Base-by-base conservation (phyloP, 1,140 invertebrate species). In the Batillaria attramentaria region DNA sequence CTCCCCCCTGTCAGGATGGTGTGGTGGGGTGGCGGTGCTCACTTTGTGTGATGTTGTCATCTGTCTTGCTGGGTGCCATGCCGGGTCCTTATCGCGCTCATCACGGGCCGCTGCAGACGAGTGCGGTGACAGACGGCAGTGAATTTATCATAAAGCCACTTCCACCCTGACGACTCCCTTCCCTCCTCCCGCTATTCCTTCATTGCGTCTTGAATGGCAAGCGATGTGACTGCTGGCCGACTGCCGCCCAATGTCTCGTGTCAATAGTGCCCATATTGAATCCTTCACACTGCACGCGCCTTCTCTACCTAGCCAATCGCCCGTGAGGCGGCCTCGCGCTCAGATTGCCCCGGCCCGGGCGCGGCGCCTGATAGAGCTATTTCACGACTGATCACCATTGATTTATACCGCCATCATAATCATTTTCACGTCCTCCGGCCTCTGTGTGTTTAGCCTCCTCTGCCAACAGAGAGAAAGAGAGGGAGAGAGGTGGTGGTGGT, bases 351-450 rank as follows among this genome's bases (percentile, higher is more conserved):
- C n/a, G 50, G 50, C 57, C n/a, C 57, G 57, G 24, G 57, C 33
- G 57, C n/a, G 33, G 57, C 57, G 57, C 57, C n/a, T 62, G 57
- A 62, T 62, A 31, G 57, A 8, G 57, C 57, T 62, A 62, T 62
- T 62, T 62, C 57, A 62, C 57, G 57, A 62, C 57, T 62, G 57
- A 62, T 62, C 57, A 62, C 57, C n/a, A 62, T 62, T 62, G 57
- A 62, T 62, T 62, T 62, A 62, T 62, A 28, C 57, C 57, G 57
- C 57, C 57, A 62, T 62, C n/a, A 62, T 62, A 62, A 62, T 62
- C 57, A 28, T 62, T 62, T 62, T 62, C 57, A 62, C 57, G 57
- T 31, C 57, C 57, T 24, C 57, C 57, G 33, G 57, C 57, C n/a
- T 10, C 57, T 62, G 57, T 62, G 33, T 62, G 57, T 31, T 28